Conservation (phyloP, 2,888 invertebrate species). For the Agrochola circellaris region DNA sequence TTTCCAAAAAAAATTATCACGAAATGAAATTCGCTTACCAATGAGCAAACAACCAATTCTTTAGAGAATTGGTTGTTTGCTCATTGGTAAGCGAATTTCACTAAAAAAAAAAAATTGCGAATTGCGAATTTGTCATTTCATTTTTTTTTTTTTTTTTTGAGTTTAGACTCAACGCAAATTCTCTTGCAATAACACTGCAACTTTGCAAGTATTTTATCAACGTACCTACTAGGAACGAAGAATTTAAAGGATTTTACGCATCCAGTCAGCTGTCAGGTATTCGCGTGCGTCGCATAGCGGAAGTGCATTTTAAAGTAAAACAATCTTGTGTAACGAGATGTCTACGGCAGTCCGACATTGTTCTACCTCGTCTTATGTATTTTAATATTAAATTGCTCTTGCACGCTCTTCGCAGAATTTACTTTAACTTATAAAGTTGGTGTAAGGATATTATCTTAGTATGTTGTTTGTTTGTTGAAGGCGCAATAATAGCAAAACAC, state of each 20-base stretch:
- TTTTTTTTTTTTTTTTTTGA: too few relatives aligned
- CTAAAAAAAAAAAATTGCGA: too few relatives aligned
- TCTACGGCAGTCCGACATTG: constrained; percentile 49
- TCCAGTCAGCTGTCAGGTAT: constrained; percentile 39
- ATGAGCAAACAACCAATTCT: constrained; percentile 10
- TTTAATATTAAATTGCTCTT: constrained; percentile 63
- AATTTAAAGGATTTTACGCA: constrained; percentile 37
- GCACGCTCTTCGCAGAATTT: constrained; percentile 41
- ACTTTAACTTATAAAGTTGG: constrained; percentile 32
- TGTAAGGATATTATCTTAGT: constrained; percentile 10
- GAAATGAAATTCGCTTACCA: background rate
- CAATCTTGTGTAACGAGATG: constrained; percentile 67
- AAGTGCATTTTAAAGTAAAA: constrained; percentile 64
- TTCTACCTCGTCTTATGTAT: constrained; percentile 58
- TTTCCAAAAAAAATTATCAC: background rate
- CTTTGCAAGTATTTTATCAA: constrained; percentile 17
- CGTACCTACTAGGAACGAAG: constrained; percentile 13
- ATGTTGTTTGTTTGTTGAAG: constrained; percentile 9
- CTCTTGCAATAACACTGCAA: background rate
- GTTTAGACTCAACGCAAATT: constrained; percentile 11
- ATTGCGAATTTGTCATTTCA: too few relatives aligned
- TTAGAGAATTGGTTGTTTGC: too few relatives aligned
- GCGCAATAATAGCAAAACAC: background rate
- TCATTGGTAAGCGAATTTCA: too few relatives aligned
- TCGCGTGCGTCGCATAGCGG: constrained; percentile 26